These are phyloP conservation scores for Eptesicus fuscus DNA, from an alignment of 2,113 vertebrate species.

Conservation along the genomic window DNA sequence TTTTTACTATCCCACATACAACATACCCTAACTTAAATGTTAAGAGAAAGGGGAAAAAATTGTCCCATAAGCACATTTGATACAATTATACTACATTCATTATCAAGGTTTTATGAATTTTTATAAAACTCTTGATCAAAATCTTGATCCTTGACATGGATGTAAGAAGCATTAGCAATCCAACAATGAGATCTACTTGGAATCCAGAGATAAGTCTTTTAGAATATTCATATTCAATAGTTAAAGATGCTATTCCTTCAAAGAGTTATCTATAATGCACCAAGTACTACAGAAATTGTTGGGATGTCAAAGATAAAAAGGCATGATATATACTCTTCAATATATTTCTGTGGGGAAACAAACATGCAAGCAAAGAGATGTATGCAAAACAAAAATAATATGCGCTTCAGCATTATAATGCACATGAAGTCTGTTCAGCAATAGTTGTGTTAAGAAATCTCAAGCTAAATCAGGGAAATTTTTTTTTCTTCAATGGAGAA, in stretches of 20 bases:
- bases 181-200: background rate
- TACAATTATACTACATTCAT: background rate
- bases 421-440: background rate
- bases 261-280: background rate
- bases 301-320: background rate
- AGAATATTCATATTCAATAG: background rate
- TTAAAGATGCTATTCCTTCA: conserved; percentile 3
- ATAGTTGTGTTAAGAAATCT: background rate
- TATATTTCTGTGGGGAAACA: background rate
- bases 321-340: background rate
- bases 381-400: background rate
- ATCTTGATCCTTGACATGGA: background rate
- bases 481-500: background rate
- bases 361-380: background rate
- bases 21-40: conserved; percentile 7
- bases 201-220: background rate
- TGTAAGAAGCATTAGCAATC: background rate
- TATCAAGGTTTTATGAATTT: background rate
- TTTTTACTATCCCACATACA: background rate
- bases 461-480: background rate
- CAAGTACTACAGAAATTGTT: background rate
- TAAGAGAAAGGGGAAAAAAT: background rate
- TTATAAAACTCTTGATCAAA: background rate
- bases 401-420: background rate
- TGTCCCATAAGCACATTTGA: background rate